Base-by-base conservation (phyloP, 2,888 invertebrate genomes). In the Pristionchus maxplancki region DNA sequence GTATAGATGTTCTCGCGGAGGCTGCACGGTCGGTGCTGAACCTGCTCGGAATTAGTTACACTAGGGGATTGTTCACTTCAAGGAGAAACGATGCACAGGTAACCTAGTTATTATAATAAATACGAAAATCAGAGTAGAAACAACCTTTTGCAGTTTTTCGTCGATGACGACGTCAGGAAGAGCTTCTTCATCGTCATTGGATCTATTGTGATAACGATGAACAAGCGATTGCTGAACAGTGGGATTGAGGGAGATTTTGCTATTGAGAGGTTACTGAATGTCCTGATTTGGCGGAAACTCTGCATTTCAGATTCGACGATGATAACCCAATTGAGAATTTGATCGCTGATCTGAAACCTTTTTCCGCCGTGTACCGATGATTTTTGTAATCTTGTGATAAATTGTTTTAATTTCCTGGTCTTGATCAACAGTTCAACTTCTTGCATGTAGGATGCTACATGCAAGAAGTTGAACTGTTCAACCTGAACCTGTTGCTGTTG, bases 71-170 rank as follows among this genome's bases (percentile, higher is more conserved):
- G 34, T 67, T 67, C 67, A 67, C 67, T 3, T 6, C 67, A 34
- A 67, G 67, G 34, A 67, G 67, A 34, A 67, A 67, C 15, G 67
- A 67, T 67, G 67, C 67, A 15, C n/a, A 15, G 67, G 67, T 67
- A 8, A 34, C 6, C 64, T 6, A 31, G 9, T n/a, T 58, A 28
- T 64, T n/a, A n/a, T n/a, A n/a, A n/a, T n/a, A n/a, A n/a, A n/a
- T n/a, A n/a, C n/a, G n/a, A n/a, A n/a, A n/a, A n/a, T n/a, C n/a
- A n/a, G n/a, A n/a, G n/a, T n/a, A n/a, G n/a, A n/a, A n/a, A n/a
- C n/a, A n/a, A n/a, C n/a, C 28, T 64, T 64, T 34, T 67, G 13
- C 67, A 67, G 67, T 67, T 67, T 6, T 67, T 67, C 34, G 67
- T 67, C 31, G 50, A 50, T 50, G 34, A 67, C 34, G 67, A 67